Evolutionary conservation across 1,140 invertebrate genomes (phyloP).

Genomic region (Triops longicaudatus): DNA sequence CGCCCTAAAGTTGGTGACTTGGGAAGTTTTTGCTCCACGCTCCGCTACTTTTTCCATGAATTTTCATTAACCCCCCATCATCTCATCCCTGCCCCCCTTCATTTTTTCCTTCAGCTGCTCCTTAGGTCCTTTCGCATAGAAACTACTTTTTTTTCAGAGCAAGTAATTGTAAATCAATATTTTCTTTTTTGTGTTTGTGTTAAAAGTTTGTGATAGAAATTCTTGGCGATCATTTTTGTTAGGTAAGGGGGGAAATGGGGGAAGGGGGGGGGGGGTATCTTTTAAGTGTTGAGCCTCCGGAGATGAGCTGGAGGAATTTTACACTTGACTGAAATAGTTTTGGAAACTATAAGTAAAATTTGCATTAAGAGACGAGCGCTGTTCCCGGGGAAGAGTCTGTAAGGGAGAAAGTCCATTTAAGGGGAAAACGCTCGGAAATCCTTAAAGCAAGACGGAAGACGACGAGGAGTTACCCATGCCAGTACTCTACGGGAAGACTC

Average conservation of each 20-base stretch:
- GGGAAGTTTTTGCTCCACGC: neutral
- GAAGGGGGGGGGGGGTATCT: neutral
- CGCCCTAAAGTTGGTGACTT: neutral
- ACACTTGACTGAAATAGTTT: neutral
- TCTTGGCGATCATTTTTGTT: neutral
- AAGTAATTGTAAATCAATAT: slow-evolving; percentile 13
- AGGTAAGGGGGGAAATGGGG: too few species aligned
- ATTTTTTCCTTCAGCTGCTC: neutral
- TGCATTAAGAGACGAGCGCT: neutral
- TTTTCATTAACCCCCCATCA: slow-evolving; percentile 15
- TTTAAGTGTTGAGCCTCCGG: neutral
- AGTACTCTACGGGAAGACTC: neutral
- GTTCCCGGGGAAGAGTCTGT: neutral
- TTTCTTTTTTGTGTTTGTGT: neutral
- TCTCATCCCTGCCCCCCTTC: neutral
- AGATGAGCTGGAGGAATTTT: neutral
- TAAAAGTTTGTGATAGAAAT: neutral
- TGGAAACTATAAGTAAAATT: slow-evolving; percentile 1
- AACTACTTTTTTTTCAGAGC: neutral
- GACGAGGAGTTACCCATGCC: neutral
- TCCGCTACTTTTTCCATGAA: slow-evolving; percentile 7
- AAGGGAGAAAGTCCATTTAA: neutral
- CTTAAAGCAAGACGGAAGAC: slow-evolving; percentile 3
- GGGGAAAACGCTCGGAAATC: slow-evolving; percentile 3
- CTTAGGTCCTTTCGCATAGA: neutral